Base-by-base conservation (phyloP, 2,888 invertebrate genomes). In the Seira musarum region DNA sequence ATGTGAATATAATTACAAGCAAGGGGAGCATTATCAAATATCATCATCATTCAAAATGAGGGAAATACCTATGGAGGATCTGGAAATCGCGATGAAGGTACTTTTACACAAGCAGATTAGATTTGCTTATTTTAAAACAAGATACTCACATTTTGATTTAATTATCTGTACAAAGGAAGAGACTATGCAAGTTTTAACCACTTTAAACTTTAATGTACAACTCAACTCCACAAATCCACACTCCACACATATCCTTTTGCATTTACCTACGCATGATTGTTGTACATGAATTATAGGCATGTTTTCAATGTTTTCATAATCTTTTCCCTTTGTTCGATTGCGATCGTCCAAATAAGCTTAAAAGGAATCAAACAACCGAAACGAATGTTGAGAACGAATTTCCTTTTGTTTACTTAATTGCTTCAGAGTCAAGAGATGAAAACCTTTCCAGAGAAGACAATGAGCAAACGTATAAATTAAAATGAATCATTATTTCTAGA, bases 1-100 rank as follows among this genome's bases (percentile, higher is more conserved):
- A 53, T n/a, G 53, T 53, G 13, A 53, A 53, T 53, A 2, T 8
- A 53, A 8, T 53, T 53, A 17, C 53, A 53, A 53, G 30, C 53
- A 53, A 53, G 3, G 3, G 53, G 13, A 30, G 30, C 30, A 30
- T 8, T 30, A 53, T 53, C 30, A 13, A 30, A 8, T 8, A 30
- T 8, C 8, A 53, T 53, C 30, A 13, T 15, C 15, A 53, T 53
- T 15, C 76, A 73, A 68, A 2, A 79, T 79, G 79, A 79, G 79
- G 72, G 79, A 79, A 40, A 72, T 72, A 79, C 79, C 79, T 68
- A 79, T 79, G 79, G 79, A 79, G 57, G 79, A 79, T 68, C 71
- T 79, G 79, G 79, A 79, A 46, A 79, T 79, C 63, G 79, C 79
- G 2, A 79, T 79, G 79, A 79, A 79, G 79, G 79, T 79, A 79